A percentile compares a stretch with the other conserved stretches of the same genome.
Conservation (phyloP, 2,113 vertebrate genomes). For the Dromaius novaehollandiae region DNA sequence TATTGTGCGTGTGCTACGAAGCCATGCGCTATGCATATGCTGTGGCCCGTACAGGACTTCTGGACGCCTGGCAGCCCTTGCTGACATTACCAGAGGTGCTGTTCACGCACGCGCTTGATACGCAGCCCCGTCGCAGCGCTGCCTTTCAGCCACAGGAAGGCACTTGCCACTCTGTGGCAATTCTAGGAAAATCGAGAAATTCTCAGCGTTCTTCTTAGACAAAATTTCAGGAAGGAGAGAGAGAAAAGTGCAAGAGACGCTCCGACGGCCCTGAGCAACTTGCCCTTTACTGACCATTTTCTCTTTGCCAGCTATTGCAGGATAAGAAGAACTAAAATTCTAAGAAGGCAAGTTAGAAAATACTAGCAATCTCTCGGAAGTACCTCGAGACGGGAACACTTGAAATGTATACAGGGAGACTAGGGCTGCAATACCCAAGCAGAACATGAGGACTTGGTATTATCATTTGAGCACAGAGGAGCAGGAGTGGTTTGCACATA, state of each 20-base stretch:
- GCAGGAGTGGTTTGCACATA: neutral
- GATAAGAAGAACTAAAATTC: neutral
- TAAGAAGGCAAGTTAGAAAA: neutral
- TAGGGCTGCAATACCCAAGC: neutral
- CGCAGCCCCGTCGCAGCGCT: neutral
- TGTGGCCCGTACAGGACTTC: neutral
- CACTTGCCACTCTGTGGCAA: neutral
- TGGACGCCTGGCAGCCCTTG: neutral
- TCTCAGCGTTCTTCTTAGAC: neutral
- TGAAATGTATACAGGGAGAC: neutral
- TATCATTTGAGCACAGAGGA: neutral
- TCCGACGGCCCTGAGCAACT: neutral
- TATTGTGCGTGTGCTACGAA: neutral
- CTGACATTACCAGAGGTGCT: neutral
- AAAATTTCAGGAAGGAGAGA: neutral
- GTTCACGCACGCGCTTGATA: rapidly evolving
- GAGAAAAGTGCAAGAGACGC: neutral
- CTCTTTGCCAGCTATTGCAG: neutral
- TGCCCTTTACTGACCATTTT: neutral
- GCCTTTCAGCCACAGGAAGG: neutral
- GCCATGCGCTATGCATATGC: rapidly evolving
- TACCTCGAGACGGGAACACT: neutral
- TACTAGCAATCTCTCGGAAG: neutral
- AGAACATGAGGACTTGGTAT: neutral
- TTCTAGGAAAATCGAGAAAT: neutral